Percentiles rank a stretch among this genome's conserved stretches.
Conservation (phyloP, 2,113 vertebrate genomes). For the Sclerurus mexicanus region DNA sequence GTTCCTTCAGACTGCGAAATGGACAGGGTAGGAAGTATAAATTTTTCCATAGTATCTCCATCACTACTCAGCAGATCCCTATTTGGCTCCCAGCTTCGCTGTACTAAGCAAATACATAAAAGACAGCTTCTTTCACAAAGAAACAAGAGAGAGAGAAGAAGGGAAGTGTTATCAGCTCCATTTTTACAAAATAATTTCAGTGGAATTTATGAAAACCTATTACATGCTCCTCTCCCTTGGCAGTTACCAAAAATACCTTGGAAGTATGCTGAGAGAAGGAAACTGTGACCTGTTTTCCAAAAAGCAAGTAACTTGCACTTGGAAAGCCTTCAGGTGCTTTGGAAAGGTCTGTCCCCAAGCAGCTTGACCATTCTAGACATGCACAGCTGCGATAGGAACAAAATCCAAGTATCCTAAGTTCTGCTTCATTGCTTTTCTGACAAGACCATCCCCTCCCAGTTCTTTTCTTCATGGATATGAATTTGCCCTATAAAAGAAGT, state of each 20-base stretch:
- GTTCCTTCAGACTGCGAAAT: neutral
- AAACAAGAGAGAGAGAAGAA: neutral
- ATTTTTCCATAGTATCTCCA: neutral
- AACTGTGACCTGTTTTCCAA: neutral
- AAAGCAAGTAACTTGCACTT: neutral
- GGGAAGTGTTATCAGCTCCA: fast-evolving
- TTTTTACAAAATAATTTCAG: neutral
- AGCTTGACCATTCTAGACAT: neutral
- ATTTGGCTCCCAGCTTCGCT: neutral
- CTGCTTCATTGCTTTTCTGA: neutral
- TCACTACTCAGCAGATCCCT: neutral
- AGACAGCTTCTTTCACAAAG: neutral
- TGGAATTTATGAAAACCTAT: neutral
- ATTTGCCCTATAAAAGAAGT: neutral
- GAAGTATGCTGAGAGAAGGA: neutral
- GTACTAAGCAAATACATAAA: neutral
- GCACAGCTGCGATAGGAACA: neutral
- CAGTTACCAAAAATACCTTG: neutral
- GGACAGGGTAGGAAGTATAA: neutral
- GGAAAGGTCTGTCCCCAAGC: neutral
- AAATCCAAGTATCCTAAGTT: neutral
- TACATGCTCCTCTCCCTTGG: neutral
- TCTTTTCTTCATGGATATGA: neutral
- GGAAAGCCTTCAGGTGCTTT: neutral
- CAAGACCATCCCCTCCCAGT: neutral